Conservation (phyloP, 2,888 invertebrate genomes). For the Doris montereyensis region DNA sequence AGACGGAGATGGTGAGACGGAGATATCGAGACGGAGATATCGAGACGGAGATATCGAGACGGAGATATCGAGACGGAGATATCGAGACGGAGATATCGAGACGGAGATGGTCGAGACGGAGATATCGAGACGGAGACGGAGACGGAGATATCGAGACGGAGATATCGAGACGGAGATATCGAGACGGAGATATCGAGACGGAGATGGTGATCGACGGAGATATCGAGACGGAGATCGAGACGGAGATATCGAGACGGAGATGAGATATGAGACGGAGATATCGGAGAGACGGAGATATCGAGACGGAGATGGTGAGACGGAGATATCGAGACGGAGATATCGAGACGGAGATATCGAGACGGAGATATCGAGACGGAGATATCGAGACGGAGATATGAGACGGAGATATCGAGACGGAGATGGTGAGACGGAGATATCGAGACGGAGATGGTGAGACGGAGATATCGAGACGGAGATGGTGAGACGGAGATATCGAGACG, state of each 20-base stretch:
- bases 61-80: background rate
- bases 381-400: background rate
- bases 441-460: slow-evolving; percentile 29
- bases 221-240: background rate
- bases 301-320: slow-evolving; percentile 41
- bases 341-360: slow-evolving; percentile 8
- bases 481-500: too few species aligned
- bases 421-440: slow-evolving; percentile 39
- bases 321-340: slow-evolving; percentile 36
- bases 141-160: background rate
- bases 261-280: background rate
- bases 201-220: background rate
- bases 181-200: background rate
- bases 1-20: too few species aligned
- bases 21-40: too few species aligned
- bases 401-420: slow-evolving; percentile 36
- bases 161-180: background rate
- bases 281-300: slow-evolving; percentile 8
- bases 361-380: background rate
- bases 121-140: background rate
- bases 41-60: background rate
- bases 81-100: background rate
- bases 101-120: background rate
- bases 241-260: background rate
- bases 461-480: slow-evolving; percentile 23